phyloP scores from a whole-genome alignment of 2,888 invertebrate species.

The Nymphalis polychloros region DNA sequence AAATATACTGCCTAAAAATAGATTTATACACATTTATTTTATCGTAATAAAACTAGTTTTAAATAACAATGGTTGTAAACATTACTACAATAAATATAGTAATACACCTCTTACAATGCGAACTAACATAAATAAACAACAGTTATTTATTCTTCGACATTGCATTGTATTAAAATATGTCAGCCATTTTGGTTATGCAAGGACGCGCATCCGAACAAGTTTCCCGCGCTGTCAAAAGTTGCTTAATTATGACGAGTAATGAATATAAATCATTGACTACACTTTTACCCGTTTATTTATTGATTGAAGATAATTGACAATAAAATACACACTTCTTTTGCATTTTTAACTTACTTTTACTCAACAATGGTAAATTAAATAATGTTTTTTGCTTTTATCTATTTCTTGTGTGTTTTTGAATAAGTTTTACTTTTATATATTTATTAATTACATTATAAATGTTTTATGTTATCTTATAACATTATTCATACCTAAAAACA shows the following conservation, averaged over 20 bases:
- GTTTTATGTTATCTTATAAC: no score
- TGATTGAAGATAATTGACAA: background rate
- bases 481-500: no score
- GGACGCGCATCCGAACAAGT: slow-evolving; percentile 40
- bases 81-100: background rate
- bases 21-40: no score
- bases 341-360: background rate
- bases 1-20: no score
- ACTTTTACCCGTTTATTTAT: background rate
- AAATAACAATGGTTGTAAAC: no score
- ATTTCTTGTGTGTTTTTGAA: no score
- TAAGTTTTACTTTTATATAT: no score
- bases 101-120: background rate
- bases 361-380: background rate
- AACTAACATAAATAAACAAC: background rate
- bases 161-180: slow-evolving; percentile 39
- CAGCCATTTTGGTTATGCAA: slow-evolving; percentile 39
- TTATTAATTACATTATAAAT: no score
- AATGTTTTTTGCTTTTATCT: no score
- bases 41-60: no score
- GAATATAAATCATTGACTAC: slow-evolving; percentile 17
- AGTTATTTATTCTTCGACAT: slow-evolving; percentile 17
- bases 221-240: slow-evolving; percentile 34
- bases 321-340: background rate
- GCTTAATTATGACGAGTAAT: slow-evolving; percentile 26